phyloP scores from a whole-genome alignment of 2,888 invertebrate species.

The Melikaiella ostensackeni region DNA sequence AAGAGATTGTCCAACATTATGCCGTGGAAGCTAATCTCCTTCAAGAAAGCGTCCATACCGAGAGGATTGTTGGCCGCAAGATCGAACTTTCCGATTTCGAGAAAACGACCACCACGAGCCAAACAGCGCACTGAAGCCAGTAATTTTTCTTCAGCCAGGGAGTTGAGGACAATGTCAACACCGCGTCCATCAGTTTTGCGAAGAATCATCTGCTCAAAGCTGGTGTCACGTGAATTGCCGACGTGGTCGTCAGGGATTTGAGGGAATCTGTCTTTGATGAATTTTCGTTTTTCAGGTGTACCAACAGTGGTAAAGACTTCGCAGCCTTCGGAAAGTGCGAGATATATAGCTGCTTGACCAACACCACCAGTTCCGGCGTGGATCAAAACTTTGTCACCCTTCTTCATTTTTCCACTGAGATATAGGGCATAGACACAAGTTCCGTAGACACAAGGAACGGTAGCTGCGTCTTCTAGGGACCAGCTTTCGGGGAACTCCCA shows the following conservation, averaged over 20 bases:
- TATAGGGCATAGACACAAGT: constrained; percentile 82
- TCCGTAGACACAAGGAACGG: constrained; percentile 82
- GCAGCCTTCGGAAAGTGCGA: constrained; percentile 81
- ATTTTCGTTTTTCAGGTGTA: constrained; percentile 79
- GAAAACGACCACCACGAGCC: constrained; percentile 82
- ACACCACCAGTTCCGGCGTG: constrained; percentile 81
- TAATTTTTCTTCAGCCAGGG: constrained; percentile 94
- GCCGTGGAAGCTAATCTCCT: constrained; percentile 87
- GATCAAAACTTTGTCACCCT: constrained; percentile 77
- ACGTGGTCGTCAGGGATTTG: constrained; percentile 83
- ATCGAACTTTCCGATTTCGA: constrained; percentile 94
- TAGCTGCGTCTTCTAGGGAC: constrained; percentile 83
- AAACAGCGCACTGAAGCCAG: constrained; percentile 84
- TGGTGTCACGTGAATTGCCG: constrained; percentile 90
- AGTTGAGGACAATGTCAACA: constrained; percentile 95
- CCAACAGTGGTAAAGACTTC: constrained; percentile 82
- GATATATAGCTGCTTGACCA: constrained; percentile 84
- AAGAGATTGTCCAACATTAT: constrained; percentile 87
- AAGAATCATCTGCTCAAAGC: constrained; percentile 92
- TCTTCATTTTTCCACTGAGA: constrained; percentile 79
- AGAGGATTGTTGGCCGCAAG: constrained; percentile 83
- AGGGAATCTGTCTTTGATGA: constrained; percentile 80
- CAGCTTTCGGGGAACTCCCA: constrained; percentile 82
- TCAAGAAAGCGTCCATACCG: constrained; percentile 84
- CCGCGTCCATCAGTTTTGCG: constrained; percentile 90